Evolutionary conservation across 2,797 vertebrate species (phyloP).

Genomic region (Eulemur coronatus): DNA sequence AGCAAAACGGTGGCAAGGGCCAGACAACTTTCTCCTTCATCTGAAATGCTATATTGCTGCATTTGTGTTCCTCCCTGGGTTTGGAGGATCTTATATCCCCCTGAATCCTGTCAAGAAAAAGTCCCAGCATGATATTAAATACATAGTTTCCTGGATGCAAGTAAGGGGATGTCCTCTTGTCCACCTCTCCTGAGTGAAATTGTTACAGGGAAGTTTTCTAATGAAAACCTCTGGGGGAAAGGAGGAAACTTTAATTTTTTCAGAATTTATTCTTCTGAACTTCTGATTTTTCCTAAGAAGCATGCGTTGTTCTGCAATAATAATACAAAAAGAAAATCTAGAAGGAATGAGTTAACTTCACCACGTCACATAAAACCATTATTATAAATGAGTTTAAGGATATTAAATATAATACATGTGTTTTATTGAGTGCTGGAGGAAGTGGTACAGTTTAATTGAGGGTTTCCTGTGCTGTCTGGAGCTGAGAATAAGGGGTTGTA

Average conservation of each 20-base stretch:
- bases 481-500: slow-evolving; percentile 70
- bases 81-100: background rate
- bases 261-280: background rate
- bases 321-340: slow-evolving; percentile 21
- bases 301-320: background rate
- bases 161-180: background rate
- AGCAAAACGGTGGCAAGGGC: background rate
- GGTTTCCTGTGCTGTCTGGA: slow-evolving; percentile 77
- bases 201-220: background rate
- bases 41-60: background rate
- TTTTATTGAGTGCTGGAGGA: slow-evolving; percentile 69
- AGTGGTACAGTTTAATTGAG: slow-evolving; percentile 73
- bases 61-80: background rate
- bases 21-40: background rate
- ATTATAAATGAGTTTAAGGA: slow-evolving; percentile 53
- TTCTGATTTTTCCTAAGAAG: slow-evolving; percentile 6
- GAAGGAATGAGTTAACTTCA: slow-evolving; percentile 42
- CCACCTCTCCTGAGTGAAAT: background rate
- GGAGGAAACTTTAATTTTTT: background rate
- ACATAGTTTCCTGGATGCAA: background rate
- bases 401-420: slow-evolving; percentile 67
- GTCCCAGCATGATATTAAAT: background rate
- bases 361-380: slow-evolving; percentile 53
- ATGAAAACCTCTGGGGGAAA: background rate
- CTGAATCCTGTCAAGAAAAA: background rate